Evolutionary conservation across 2,888 invertebrate species (phyloP).

Genomic region (Cephus runcator): DNA sequence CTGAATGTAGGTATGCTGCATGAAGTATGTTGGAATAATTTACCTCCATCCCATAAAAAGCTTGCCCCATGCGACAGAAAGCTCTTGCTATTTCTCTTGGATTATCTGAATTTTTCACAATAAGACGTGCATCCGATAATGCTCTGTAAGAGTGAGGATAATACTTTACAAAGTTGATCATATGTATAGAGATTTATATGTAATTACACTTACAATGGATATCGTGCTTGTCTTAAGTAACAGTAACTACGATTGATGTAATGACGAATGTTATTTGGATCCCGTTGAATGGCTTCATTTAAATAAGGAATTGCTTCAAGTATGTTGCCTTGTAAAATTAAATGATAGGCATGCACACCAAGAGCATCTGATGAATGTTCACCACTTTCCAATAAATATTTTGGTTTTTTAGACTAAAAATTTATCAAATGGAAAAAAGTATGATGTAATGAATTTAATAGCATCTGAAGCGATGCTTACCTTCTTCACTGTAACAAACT

Average conservation of each 20-base stretch:
- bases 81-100: slow-evolving; percentile 21
- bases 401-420: slow-evolving; percentile 21
- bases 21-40: background rate
- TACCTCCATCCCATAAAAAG: slow-evolving; percentile 28
- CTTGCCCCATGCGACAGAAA: slow-evolving; percentile 35
- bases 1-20: background rate
- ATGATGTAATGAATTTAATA: background rate
- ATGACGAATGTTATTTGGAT: slow-evolving; percentile 26
- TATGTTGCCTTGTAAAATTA: slow-evolving; percentile 22
- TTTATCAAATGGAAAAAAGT: background rate
- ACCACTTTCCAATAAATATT: slow-evolving; percentile 7
- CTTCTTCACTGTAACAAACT: background rate
- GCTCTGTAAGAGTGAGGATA: slow-evolving; percentile 24
- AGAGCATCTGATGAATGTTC: slow-evolving; percentile 25
- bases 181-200: background rate
- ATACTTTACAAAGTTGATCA: background rate
- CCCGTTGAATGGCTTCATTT: slow-evolving; percentile 24
- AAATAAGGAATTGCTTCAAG: slow-evolving; percentile 25
- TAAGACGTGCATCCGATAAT: slow-evolving; percentile 25
- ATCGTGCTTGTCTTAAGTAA: slow-evolving; percentile 28
- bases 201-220: slow-evolving; percentile 20
- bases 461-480: background rate
- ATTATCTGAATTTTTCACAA: slow-evolving; percentile 19
- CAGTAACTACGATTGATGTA: slow-evolving; percentile 38
- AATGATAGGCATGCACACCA: slow-evolving; percentile 21